Percentiles rank a stretch among this genome's conserved stretches.
These are phyloP conservation scores for Plebejus argus DNA, from an alignment of 2,888 invertebrate genomes.

Conservation along the genomic window DNA sequence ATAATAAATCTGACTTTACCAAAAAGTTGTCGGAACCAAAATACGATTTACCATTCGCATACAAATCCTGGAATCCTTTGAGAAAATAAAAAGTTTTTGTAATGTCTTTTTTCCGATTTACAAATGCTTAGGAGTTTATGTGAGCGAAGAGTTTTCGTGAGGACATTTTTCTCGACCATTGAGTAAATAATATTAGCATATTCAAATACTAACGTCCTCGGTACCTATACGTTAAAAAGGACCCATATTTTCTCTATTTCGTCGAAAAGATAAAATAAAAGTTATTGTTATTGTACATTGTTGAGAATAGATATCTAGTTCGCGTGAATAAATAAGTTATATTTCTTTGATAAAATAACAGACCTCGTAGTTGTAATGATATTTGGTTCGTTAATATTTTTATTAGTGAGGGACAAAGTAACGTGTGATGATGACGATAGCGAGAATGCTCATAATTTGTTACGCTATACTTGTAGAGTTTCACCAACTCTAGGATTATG, in stretches of 20 bases:
- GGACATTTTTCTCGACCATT: constrained; percentile 9
- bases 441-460: background rate
- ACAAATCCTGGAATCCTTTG: constrained; percentile 11
- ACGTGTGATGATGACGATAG: background rate
- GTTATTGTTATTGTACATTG: constrained; percentile 18
- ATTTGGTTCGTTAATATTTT: background rate
- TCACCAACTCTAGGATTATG: background rate
- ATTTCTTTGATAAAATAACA: background rate
- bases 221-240: constrained; percentile 8
- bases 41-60: constrained; percentile 8
- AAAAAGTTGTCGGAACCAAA: background rate
- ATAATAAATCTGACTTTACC: constrained; percentile 15
- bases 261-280: background rate
- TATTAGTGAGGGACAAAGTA: background rate
- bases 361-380: background rate
- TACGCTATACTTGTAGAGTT: background rate
- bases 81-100: constrained; percentile 14
- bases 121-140: constrained; percentile 13
- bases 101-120: constrained; percentile 21
- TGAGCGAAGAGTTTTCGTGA: background rate
- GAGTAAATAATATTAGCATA: constrained; percentile 25
- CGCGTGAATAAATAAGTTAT: background rate
- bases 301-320: background rate
- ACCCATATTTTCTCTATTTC: constrained; percentile 6
- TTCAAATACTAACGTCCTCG: constrained; percentile 17